Conservation (phyloP, 2,113 vertebrate genomes). For the Callipepla squamata region DNA sequence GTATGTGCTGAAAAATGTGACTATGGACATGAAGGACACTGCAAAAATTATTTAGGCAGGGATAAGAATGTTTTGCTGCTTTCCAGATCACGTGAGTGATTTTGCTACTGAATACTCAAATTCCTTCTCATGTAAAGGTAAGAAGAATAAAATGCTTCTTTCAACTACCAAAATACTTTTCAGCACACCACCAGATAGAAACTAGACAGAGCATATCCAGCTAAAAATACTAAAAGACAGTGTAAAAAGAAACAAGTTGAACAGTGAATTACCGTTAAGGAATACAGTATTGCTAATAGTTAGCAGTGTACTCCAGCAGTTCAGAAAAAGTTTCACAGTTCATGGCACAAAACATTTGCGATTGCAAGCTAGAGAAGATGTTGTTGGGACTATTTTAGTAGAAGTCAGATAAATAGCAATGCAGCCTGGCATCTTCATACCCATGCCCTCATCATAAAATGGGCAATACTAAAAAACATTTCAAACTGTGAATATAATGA, state of each 20-base stretch:
- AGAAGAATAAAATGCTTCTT: not conserved
- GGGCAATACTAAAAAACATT: not conserved
- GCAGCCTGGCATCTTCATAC: not conserved
- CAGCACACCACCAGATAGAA: not conserved
- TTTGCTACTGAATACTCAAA: constrained; percentile 5
- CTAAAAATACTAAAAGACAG: not conserved
- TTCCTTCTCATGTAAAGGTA: not conserved
- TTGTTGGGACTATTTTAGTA: not conserved
- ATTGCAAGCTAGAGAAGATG: not conserved
- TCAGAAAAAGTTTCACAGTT: not conserved
- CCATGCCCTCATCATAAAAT: not conserved
- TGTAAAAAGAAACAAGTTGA: not conserved
- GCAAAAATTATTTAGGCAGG: constrained; percentile 16
- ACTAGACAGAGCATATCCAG: not conserved
- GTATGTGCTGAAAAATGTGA: not conserved
- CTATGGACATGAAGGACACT: not conserved
- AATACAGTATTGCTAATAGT: not conserved
- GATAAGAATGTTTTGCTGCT: not conserved
- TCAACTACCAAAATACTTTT: not conserved
- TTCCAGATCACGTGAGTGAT: not conserved
- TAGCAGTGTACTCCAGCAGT: not conserved
- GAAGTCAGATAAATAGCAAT: not conserved
- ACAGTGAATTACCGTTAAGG: not conserved
- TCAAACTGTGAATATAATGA: not conserved
- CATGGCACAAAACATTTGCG: not conserved